A percentile compares a stretch with the other conserved stretches of the same genome.
Conservation (phyloP, 2,888 invertebrate genomes). For the Sinotaia quadrata region DNA sequence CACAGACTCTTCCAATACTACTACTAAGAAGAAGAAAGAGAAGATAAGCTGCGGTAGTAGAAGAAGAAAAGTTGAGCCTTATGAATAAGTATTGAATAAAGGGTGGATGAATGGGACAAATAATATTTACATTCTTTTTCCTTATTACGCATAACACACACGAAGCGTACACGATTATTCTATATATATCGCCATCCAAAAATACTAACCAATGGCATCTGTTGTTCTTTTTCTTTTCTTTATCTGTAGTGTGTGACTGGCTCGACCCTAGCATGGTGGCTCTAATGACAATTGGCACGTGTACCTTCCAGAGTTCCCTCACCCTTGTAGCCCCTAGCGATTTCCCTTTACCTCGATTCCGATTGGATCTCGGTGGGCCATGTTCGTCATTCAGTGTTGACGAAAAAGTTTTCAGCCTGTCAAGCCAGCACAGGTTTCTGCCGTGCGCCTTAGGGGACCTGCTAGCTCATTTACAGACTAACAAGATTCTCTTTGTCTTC, state of each 20-base stretch:
- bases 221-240: too few species aligned
- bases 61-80: too few species aligned
- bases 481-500: not conserved
- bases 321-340: not conserved
- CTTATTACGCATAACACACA: too few species aligned
- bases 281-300: not conserved
- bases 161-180: too few species aligned
- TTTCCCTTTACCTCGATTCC: not conserved
- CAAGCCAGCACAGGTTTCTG: not conserved
- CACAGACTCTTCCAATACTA: too few species aligned
- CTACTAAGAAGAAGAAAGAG: too few species aligned
- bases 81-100: too few species aligned
- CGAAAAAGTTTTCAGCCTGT: not conserved
- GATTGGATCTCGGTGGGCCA: not conserved
- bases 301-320: conserved; percentile 6
- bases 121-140: too few species aligned
- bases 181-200: too few species aligned
- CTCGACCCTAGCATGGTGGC: conserved; percentile 1
- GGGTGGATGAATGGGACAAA: too few species aligned
- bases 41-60: too few species aligned
- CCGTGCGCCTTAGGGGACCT: not conserved
- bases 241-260: conserved; percentile 6
- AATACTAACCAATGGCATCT: too few species aligned
- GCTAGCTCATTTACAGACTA: not conserved
- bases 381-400: not conserved